phyloP scores from a whole-genome alignment of 2,888 invertebrate species.

The Dioctria rufipes region DNA sequence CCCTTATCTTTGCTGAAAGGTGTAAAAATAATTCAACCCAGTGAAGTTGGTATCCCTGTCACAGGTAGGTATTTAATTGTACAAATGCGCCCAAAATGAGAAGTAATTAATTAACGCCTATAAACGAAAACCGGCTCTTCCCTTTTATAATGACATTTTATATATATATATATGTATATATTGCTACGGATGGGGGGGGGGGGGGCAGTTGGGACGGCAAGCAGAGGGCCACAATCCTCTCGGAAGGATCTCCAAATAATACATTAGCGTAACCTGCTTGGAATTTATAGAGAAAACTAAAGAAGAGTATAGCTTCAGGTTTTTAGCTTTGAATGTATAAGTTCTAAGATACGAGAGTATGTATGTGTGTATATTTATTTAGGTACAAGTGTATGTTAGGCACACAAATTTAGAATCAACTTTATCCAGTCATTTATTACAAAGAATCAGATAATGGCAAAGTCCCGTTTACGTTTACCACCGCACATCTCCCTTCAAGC shows the following conservation, averaged over 20 bases:
- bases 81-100: constrained; percentile 42
- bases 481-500: neutral
- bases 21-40: constrained; percentile 29
- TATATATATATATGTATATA: too few species aligned
- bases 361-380: neutral
- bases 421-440: constrained; percentile 7
- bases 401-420: constrained; percentile 1
- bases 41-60: constrained; percentile 36
- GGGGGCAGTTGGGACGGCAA: too few species aligned
- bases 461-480: neutral
- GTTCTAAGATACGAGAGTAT: neutral
- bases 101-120: constrained; percentile 51
- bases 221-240: constrained; percentile 17
- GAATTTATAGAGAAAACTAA: neutral
- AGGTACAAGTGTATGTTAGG: neutral
- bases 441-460: constrained; percentile 36
- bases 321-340: too few species aligned
- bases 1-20: constrained; percentile 38
- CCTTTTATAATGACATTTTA: constrained; percentile 43
- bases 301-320: too few species aligned
- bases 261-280: constrained; percentile 40
- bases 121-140: constrained; percentile 11
- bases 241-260: constrained; percentile 39
- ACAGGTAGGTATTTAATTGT: constrained; percentile 38
- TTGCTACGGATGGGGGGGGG: too few species aligned